Base-by-base conservation (phyloP, 1,140 invertebrate species). In the Calliphora vicina region DNA sequence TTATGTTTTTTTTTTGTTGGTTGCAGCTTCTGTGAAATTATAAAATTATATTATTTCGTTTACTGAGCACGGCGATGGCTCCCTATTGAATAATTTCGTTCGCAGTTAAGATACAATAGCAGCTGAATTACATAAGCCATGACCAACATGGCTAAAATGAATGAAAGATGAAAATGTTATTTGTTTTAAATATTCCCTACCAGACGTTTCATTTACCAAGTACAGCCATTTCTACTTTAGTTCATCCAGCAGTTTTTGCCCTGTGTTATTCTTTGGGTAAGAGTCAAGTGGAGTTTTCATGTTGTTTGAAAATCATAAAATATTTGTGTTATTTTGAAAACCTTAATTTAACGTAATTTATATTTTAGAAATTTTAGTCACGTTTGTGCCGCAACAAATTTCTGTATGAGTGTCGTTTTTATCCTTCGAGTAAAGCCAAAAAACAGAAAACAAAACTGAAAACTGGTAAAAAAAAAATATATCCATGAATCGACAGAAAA, bases 331-430 rank as follows among this genome's bases (percentile, higher is more conserved):
- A 67, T 67, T 67, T 67, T 67, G 61, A 67, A 67, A 67, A 67
- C n/a, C 61, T 67, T 67, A 67, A 67, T 23, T 57, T 67, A 67
- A 67, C 61, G n/a, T 67, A 67, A 67, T 67, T 67, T 67, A 67
- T 67, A 67, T 67, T 67, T 67, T 67, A 9, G 23, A 67, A 67
- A 67, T 67, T 67, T 67, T 67, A 67, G 61, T 67, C 61, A 67
- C 61, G 61, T 67, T 67, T 67, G 9, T 67, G 20, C 61, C 61
- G 61, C 61, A 67, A 67, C 61, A 67, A 67, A 67, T 67, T 67
- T 57, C 2, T 67, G 61, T 67, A 67, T 23, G n/a, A 67, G n/a
- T 23, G 23, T 67, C 61, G 5, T 25, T 67, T 67, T 20, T 67
- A 67, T 67, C 61, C 61, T 67, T 23, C 20, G 61, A 67, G 61